A percentile compares a stretch with the other conserved stretches of the same genome.
These are phyloP conservation scores for Dipodomys stephensi DNA, from an alignment of 2,113 vertebrate species.

Conservation along the genomic window DNA sequence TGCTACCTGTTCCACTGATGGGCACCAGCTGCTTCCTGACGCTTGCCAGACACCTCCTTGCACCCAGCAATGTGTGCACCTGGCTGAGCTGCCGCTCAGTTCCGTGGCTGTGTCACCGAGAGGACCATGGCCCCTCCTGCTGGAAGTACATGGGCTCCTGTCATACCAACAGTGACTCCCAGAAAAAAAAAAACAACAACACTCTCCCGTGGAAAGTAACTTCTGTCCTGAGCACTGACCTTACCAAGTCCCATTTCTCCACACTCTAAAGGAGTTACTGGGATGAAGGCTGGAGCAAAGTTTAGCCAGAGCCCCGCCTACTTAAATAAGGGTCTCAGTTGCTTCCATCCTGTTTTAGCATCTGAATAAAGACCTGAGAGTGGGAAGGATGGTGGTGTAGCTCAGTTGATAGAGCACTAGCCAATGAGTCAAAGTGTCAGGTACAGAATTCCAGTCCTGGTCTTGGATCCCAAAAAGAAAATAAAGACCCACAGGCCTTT, in stretches of 20 bases:
- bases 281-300: background rate
- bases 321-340: background rate
- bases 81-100: background rate
- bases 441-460: no score
- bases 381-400: no score
- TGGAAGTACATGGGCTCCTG: background rate
- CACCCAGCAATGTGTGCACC: background rate
- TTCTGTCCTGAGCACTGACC: background rate
- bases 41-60: background rate
- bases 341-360: background rate
- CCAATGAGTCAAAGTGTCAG: no score
- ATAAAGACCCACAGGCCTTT: background rate
- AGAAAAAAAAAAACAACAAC: background rate
- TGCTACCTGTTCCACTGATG: background rate
- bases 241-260: background rate
- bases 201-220: background rate
- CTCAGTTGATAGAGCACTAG: no score
- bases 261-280: background rate
- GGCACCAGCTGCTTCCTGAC: background rate
- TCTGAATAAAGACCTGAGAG: background rate
- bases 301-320: background rate
- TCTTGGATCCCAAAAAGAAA: no score
- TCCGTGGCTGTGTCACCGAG: background rate
- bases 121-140: background rate
- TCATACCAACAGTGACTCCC: background rate